Percentiles rank a stretch among this genome's conserved stretches.
These are phyloP conservation scores for Bagarius yarrelli DNA, from an alignment of 2,113 vertebrate species.

Conservation along the genomic window DNA sequence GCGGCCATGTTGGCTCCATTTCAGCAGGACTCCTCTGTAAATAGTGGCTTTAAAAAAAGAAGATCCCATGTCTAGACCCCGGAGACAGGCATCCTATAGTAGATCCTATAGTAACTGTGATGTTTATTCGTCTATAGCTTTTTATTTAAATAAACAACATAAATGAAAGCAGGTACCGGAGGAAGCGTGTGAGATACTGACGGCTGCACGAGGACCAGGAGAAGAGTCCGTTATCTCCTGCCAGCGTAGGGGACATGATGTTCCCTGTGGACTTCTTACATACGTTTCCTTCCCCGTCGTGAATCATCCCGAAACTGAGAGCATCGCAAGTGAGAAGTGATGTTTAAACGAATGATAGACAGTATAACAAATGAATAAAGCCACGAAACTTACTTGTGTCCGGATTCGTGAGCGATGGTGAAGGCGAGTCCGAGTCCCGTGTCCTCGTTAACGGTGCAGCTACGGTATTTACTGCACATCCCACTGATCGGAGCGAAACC, in stretches of 20 bases:
- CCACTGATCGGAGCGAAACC: constrained; percentile 89
- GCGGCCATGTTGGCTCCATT: constrained; percentile 33
- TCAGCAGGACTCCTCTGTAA: constrained; percentile 37
- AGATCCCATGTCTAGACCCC: constrained; percentile 49
- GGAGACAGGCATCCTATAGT: neutral
- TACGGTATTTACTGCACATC: constrained; percentile 92
- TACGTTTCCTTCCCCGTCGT: constrained; percentile 86
- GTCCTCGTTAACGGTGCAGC: constrained; percentile 88
- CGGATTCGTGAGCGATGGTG: constrained; percentile 89
- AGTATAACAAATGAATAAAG: neutral
- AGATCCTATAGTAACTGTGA: neutral
- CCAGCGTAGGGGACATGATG: constrained; percentile 89
- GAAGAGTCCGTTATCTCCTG: constrained; percentile 86
- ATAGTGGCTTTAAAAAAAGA: constrained; percentile 49
- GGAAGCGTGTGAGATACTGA: constrained; percentile 83
- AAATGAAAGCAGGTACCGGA: constrained; percentile 45
- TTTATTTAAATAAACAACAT: neutral
- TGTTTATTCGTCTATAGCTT: neutral
- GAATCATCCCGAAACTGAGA: constrained; percentile 86
- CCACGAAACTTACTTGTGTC: constrained; percentile 81
- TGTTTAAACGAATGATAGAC: neutral
- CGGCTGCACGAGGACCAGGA: constrained; percentile 90
- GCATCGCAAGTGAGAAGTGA: neutral
- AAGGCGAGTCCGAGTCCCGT: constrained; percentile 86
- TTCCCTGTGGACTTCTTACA: constrained; percentile 88